phyloP scores from a whole-genome alignment of 2,888 invertebrate genomes.

The Choreutis nemorana region DNA sequence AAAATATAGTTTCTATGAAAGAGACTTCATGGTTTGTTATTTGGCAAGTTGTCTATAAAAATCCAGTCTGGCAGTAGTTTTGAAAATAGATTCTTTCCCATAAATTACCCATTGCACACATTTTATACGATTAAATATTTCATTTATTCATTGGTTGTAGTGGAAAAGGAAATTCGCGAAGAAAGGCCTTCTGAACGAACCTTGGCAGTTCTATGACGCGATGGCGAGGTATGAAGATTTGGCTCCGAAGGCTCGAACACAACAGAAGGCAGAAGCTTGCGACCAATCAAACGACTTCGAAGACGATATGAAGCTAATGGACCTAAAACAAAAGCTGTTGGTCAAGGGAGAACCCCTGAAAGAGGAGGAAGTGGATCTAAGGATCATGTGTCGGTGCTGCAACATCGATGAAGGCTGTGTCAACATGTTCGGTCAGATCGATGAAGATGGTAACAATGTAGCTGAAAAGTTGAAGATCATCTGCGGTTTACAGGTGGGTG shows the following conservation, averaged over 20 bases:
- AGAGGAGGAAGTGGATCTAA: slow-evolving; percentile 24
- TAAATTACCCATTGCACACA: too few species aligned
- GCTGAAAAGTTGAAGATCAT: slow-evolving; percentile 37
- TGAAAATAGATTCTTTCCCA: too few species aligned
- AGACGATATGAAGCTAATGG: slow-evolving; percentile 48
- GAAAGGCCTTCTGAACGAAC: slow-evolving; percentile 47
- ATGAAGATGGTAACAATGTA: slow-evolving; percentile 31
- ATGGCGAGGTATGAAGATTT: slow-evolving; percentile 39
- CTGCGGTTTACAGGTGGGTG: slow-evolving; percentile 42
- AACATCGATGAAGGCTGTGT: slow-evolving; percentile 31
- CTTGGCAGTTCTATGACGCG: slow-evolving; percentile 50
- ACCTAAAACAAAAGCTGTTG: slow-evolving; percentile 36
- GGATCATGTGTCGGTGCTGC: slow-evolving; percentile 37
- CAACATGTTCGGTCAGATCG: slow-evolving; percentile 32
- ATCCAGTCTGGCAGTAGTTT: too few species aligned
- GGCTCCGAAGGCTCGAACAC: too few species aligned
- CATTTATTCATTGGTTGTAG: slow-evolving; percentile 21
- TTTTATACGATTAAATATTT: slow-evolving; percentile 1
- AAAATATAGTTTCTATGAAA: too few species aligned
- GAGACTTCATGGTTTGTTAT: too few species aligned
- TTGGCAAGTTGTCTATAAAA: too few species aligned
- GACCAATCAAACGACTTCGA: slow-evolving; percentile 31
- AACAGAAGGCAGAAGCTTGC: slow-evolving; percentile 4
- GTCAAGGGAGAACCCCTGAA: slow-evolving; percentile 23
- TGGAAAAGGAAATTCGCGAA: slow-evolving; percentile 54